phyloP scores from a whole-genome alignment of 2,888 invertebrate species.

The Aspidiotus rigidus region DNA sequence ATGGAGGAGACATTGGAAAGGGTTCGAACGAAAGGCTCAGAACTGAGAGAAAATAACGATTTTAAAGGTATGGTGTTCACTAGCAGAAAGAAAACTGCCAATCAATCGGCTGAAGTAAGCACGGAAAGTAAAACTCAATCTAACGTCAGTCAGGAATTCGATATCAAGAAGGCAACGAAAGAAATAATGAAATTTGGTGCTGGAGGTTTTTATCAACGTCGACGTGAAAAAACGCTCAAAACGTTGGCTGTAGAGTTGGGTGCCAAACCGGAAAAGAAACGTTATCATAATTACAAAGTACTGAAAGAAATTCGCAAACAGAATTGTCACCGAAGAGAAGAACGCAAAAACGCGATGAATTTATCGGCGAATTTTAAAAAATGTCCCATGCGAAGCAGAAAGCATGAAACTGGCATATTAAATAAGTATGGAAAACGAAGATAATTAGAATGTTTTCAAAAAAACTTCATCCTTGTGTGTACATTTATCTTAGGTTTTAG shows the following conservation, averaged over 20 bases:
- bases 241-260: conserved; percentile 24
- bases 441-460: background rate
- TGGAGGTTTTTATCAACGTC: conserved; percentile 18
- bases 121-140: background rate
- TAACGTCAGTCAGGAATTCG: conserved; percentile 7
- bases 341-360: background rate
- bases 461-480: background rate
- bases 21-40: conserved; percentile 6
- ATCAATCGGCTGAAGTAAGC: background rate
- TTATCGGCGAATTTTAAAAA: conserved; percentile 15
- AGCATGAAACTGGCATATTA: conserved; percentile 12
- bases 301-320: conserved; percentile 15
- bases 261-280: conserved; percentile 23
- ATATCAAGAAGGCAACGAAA: conserved; percentile 23
- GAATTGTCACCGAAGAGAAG: background rate
- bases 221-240: conserved; percentile 18
- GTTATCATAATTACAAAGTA: conserved; percentile 26
- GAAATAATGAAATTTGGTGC: conserved; percentile 22
- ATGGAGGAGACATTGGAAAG: background rate
- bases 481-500: background rate
- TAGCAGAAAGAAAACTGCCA: background rate
- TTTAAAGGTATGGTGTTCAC: conserved; percentile 6
- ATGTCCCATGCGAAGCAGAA: conserved; percentile 1
- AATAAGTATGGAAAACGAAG: conserved; percentile 24
- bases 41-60: background rate